Evolutionary conservation across 2,113 vertebrate species (phyloP).

Genomic region (Mormyrus lacerda): DNA sequence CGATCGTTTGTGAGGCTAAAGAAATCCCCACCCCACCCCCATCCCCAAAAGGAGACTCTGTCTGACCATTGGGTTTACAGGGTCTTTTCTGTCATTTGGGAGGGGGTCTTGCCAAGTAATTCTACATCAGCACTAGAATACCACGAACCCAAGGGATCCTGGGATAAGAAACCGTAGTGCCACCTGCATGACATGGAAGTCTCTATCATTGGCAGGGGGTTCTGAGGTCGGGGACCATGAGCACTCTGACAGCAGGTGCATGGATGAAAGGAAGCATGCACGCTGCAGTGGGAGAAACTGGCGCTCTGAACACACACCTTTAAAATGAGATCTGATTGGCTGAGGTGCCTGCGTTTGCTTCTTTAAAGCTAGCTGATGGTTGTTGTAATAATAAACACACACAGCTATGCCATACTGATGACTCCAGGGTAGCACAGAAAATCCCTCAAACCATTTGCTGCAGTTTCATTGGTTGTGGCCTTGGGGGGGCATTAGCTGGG

Average conservation of each 20-base stretch:
- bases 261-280: neutral
- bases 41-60: neutral
- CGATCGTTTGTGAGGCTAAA: constrained; percentile 21
- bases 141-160: neutral
- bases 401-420: neutral
- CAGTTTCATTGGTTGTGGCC: neutral
- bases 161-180: neutral
- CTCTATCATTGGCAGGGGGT: neutral
- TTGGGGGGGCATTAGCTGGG: neutral
- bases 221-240: neutral
- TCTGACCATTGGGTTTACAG: neutral
- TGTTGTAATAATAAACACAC: neutral
- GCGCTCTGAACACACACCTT: neutral
- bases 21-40: constrained; percentile 30
- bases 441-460: neutral
- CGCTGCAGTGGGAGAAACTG: neutral
- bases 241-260: neutral
- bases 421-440: neutral
- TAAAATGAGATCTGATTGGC: neutral
- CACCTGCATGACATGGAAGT: neutral
- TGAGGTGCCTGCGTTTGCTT: neutral
- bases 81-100: neutral
- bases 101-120: neutral
- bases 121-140: neutral
- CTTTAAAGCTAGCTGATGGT: neutral